Conservation (phyloP, 2,888 invertebrate species). For the Oeneis ivallda region DNA sequence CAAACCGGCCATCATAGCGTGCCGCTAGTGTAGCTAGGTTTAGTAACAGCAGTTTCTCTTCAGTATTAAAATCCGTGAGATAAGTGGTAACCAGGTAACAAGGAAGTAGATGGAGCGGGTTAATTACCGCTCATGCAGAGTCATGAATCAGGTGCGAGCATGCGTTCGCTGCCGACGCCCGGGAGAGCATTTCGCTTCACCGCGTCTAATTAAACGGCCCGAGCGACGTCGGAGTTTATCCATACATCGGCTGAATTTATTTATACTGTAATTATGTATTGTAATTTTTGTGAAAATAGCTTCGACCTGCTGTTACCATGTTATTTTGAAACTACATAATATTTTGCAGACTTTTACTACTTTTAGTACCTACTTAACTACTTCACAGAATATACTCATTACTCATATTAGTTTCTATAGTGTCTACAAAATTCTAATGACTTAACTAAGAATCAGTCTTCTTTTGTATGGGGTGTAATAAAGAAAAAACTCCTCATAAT, state of each 20-base stretch:
- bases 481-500: too few species aligned
- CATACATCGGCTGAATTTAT: constrained; percentile 17
- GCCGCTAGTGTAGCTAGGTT: too few species aligned
- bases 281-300: constrained; percentile 3
- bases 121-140: constrained; percentile 68
- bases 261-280: constrained; percentile 11
- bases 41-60: neutral
- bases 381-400: too few species aligned
- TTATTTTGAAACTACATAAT: too few species aligned
- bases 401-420: too few species aligned
- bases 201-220: constrained; percentile 61
- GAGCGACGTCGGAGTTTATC: constrained; percentile 43
- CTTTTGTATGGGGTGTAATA: too few species aligned
- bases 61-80: constrained; percentile 27
- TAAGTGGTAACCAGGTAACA: constrained; percentile 38
- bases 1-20: too few species aligned
- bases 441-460: too few species aligned
- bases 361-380: too few species aligned
- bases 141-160: constrained; percentile 60
- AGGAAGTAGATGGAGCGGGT: constrained; percentile 56
- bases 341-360: too few species aligned
- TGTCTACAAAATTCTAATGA: too few species aligned
- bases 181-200: constrained; percentile 43
- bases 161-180: constrained; percentile 35
- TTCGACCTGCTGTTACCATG: too few species aligned